phyloP scores from a whole-genome alignment of 1,140 invertebrate genomes.

The Scaptomyza hsui region DNA sequence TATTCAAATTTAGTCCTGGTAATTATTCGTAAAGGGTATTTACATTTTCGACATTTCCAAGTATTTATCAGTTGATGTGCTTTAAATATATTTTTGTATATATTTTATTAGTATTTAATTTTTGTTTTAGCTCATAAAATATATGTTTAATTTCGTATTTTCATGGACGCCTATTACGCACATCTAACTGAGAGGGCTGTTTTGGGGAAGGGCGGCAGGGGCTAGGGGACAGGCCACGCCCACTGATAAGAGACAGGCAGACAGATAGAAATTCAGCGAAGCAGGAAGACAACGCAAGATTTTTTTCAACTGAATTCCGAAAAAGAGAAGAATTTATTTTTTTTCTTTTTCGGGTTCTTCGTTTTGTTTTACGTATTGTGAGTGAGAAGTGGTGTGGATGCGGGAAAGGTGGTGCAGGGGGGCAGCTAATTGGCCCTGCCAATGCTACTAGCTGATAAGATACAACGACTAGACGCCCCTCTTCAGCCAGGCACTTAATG shows the following conservation, averaged over 20 bases:
- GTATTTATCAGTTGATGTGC: conserved; percentile 2
- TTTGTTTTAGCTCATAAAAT: conserved; percentile 25
- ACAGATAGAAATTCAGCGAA: not conserved
- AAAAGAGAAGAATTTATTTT: conserved; percentile 4
- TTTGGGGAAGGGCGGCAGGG: not conserved
- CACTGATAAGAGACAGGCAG: conserved; percentile 23
- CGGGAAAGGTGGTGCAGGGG: not conserved
- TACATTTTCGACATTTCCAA: too few species aligned
- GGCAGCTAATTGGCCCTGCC: conserved; percentile 37
- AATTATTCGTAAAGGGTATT: too few species aligned
- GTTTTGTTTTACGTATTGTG: not conserved
- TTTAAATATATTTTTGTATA: too few species aligned
- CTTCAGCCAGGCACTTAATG: conserved; percentile 2
- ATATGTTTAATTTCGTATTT: conserved; percentile 36
- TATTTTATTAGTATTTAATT: conserved; percentile 28
- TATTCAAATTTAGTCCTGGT: too few species aligned
- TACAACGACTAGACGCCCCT: conserved; percentile 24
- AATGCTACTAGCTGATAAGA: conserved; percentile 44
- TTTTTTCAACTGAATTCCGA: conserved; percentile 4
- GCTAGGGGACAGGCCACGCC: conserved; percentile 4
- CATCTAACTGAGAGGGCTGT: conserved; percentile 5
- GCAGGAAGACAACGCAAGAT: conserved; percentile 24
- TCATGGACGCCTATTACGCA: conserved; percentile 38
- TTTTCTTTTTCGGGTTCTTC: not conserved
- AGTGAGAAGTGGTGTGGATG: not conserved